Conservation (phyloP, 2,797 vertebrate species). For the Hippoglossus hippoglossus region DNA sequence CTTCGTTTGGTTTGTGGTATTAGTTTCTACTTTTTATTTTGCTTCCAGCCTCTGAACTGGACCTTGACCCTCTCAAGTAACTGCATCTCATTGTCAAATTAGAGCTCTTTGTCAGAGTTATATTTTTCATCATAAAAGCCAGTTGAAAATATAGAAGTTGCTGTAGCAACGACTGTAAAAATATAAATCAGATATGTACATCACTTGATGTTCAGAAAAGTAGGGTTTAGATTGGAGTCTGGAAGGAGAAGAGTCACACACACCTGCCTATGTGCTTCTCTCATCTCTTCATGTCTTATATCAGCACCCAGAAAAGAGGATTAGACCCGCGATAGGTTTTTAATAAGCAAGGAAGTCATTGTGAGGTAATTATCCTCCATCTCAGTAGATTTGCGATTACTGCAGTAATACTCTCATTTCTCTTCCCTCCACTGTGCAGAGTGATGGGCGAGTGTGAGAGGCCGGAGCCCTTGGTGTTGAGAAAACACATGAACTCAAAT, state of each 20-base stretch:
- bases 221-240: neutral
- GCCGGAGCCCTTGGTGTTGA: conserved; percentile 42
- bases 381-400: conserved; percentile 46
- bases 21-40: conserved; percentile 15
- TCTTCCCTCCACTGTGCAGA: conserved; percentile 41
- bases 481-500: conserved; percentile 55
- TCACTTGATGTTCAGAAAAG: conserved; percentile 6
- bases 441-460: conserved; percentile 50
- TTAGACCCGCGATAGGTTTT: conserved; percentile 59
- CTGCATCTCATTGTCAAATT: conserved; percentile 45
- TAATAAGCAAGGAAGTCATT: conserved; percentile 69
- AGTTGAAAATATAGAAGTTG: conserved; percentile 15
- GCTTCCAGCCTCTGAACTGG: conserved; percentile 14
- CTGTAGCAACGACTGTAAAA: conserved; percentile 2
- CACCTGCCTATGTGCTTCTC: conserved; percentile 31
- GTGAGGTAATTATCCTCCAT: conserved; percentile 64
- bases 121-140: conserved; percentile 1
- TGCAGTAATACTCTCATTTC: conserved; percentile 49
- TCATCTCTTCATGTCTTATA: conserved; percentile 29
- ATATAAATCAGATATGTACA: neutral
- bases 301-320: conserved; percentile 42
- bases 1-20: conserved; percentile 23
- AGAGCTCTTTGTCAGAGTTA: neutral
- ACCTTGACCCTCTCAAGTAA: conserved; percentile 19
- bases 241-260: neutral